Evolutionary conservation across 2,113 vertebrate genomes (phyloP), one percentile per base, ranked within the genome.

Genomic region (Canis aureus): DNA sequence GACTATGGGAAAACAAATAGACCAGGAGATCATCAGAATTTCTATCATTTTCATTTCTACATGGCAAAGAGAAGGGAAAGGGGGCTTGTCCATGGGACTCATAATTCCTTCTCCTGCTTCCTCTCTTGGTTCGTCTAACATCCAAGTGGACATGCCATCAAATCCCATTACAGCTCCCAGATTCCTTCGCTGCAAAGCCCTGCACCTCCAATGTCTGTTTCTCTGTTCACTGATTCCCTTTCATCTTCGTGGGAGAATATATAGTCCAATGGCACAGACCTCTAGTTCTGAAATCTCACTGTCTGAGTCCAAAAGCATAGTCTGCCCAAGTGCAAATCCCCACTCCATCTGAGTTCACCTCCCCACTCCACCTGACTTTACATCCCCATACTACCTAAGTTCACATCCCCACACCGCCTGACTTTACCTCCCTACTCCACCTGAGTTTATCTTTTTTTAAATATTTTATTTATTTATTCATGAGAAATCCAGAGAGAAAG

Each of bases 111-210:
- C 25, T 71, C 20, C 51, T 25, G 59, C 60, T 59, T 67, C 27
- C 62, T 29, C n/a, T 9, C 71, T 29, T 3, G 22, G 27, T 51
- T 59, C n/a, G 13, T 79, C 38, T 51, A 51, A 35, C 10, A 80
- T 32, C 38, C 87, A 35, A 49, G 7, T 0, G 16, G 51, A 38
- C 27, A 38, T 17, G 20, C 25, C 23, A 38, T 32, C 60, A 8
- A 43, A 38, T 57, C 8, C 49, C 82, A 35, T 20, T 2, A 1
- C 0, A 20, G 23, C 11, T 22, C 9, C 38, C n/a, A 2, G 23
- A 13, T 22, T 69, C 12, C 80, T 59, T 81, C 20, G 8, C 32
- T 29, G n/a, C n/a, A 64, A 49, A 38, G 13, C 38, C 38, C 43
- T 8, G 12, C 0, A 57, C 8, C 0, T 83, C 12, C 25, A 1